Base-by-base conservation (phyloP, 2,113 vertebrate species). In the Coreoperca whiteheadi region DNA sequence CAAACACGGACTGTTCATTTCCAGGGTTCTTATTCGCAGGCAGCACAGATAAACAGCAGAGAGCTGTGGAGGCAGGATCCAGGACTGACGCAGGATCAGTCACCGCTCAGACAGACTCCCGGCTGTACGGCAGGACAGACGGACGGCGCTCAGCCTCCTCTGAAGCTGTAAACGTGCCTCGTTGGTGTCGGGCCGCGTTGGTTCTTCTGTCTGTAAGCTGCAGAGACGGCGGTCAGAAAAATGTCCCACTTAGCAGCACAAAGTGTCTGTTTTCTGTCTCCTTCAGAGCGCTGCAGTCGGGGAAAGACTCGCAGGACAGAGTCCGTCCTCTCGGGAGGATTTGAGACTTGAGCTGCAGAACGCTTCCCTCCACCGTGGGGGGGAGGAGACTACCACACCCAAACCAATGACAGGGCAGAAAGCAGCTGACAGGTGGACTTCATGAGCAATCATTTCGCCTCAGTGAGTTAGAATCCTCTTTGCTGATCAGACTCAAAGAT, bases 181-280 rank as follows among this genome's bases (percentile, higher is more conserved):
- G 51, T 37, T 4, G 16, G 16, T 50, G 46, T 53, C 18, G 9
- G 1, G 12, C 39, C 1, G 39, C 39, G 6, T 41, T 10, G 11
- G 43, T 30, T 50, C 21, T 2, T 50, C n/a, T 60, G 12, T 0
- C 41, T 4, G 39, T 14, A 21, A 61, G 51, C 63, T 61, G 57
- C 60, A 41, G 73, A 74, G 43, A 15, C 48, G 56, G 78, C 66
- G 82, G 79, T 79, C 67, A 63, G 60, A 68, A 28, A 72, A 68
- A 74, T 56, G 74, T 77, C 68, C 74, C 69, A 66, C 73, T 74
- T 74, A 74, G 64, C 66, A 59, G 65, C 65, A 37, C 61, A 75
- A 12, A 79, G 21, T 16, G 63, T 83, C 74, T 87, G 80, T 70
- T 75, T 53, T 50, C 21, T 70, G 80, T 82, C 67, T 37, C 21